Base-by-base conservation (phyloP, 2,888 invertebrate genomes). In the Phortica okadai region DNA sequence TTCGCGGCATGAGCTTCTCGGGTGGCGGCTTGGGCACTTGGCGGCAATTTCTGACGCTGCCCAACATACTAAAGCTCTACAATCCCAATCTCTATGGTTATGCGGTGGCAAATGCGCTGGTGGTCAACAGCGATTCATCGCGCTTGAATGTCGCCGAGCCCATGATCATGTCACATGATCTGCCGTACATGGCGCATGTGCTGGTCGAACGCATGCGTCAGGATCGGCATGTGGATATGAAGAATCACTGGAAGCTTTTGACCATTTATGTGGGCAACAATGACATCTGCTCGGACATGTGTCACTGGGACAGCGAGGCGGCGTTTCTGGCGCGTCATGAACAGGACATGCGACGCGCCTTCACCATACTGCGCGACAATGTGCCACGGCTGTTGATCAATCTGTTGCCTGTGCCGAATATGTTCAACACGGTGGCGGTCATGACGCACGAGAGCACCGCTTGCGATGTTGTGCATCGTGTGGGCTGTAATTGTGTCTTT, bases 31-130 rank as follows among this genome's bases (percentile, higher is more conserved):
- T 93, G 82, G 92, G 89, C 1, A 92, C 90, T 6, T 94, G 93
- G 93, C 90, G 92, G 10, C 88, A 91, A 62, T 92, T 88, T 75
- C 79, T 93, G 0, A 94, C 94, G 0, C 75, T 94, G 50, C 94
- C 94, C 7, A 94, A 94, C 85, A 93, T 94, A 59, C 82, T 94
- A 25, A 93, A 93, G 83, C 93, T 92, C 79, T 95, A 93, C 84
- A 95, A 95, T 89, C 94, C 94, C 0, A 92, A 93, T 33, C 85
- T 95, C 1, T 90, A 94, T 75, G 95, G 95, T 16, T 94, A 85
- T 70, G 81, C 91, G 11, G 88, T 85, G 5, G 84, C 78, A 3
- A 86, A 90, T 73, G 81, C 84, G n/a, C 62, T 90, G 67, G 83
- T 83, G 0, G 82, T 84, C 4, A 85, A 90, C 74, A 83, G 85